phyloP scores from a whole-genome alignment of 2,113 vertebrate species.

The Orientallactaga bullata region DNA sequence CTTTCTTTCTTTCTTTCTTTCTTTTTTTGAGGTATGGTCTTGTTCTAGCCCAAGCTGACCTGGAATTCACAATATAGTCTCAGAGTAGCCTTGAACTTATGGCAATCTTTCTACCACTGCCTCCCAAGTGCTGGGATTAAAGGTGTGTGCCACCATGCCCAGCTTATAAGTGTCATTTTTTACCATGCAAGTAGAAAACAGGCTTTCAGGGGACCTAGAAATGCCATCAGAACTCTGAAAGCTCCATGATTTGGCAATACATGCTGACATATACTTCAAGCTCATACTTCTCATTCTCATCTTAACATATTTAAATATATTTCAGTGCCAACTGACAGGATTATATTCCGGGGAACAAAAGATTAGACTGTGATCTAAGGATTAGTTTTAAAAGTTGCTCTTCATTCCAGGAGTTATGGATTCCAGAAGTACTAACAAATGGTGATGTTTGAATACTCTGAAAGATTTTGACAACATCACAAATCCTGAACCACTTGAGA shows the following conservation, averaged over 20 bases:
- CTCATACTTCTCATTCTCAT: slow-evolving; percentile 66
- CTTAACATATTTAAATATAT: slow-evolving; percentile 73
- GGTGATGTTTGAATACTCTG: slow-evolving; percentile 60
- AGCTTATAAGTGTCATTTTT: neutral
- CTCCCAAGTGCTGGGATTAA: no score
- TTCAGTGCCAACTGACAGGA: slow-evolving; percentile 58
- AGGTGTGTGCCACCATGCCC: no score
- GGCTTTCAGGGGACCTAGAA: slow-evolving; percentile 15
- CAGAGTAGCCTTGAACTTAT: no score
- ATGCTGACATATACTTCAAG: slow-evolving; percentile 22
- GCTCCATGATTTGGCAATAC: slow-evolving; percentile 46
- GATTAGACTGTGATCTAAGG: slow-evolving; percentile 62
- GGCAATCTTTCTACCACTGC: no score
- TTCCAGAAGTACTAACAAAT: slow-evolving; percentile 67
- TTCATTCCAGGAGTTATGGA: slow-evolving; percentile 57
- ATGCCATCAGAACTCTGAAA: neutral
- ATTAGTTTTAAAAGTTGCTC: slow-evolving; percentile 56
- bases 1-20: no score
- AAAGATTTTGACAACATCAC: slow-evolving; percentile 37
- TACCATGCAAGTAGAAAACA: slow-evolving; percentile 12
- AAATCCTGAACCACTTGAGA: slow-evolving; percentile 50
- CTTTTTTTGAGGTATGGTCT: no score
- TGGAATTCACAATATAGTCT: no score
- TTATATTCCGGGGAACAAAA: slow-evolving; percentile 74
- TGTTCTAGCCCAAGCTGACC: no score